These are phyloP conservation scores for Grammomys surdaster DNA, from an alignment of 2,113 vertebrate genomes.

Conservation along the genomic window DNA sequence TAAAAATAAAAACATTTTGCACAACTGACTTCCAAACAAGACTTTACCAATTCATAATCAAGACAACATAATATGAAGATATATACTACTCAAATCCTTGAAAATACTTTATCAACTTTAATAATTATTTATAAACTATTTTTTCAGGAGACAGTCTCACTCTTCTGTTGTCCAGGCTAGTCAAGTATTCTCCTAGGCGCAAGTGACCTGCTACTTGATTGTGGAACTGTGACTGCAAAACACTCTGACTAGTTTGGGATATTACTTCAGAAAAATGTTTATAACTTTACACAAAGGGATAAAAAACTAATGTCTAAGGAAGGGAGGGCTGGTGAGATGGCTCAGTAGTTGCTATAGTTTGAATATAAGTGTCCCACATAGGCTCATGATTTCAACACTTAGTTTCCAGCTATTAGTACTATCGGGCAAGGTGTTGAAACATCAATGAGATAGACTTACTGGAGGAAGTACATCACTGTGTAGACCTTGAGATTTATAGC, in stretches of 20 bases:
- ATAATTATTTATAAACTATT: background rate
- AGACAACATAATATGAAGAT: background rate
- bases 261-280: conserved; percentile 14
- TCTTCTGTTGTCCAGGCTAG: background rate
- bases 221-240: background rate
- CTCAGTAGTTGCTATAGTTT: too few relatives aligned
- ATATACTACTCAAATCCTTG: background rate
- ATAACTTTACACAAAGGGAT: background rate
- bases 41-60: conserved; percentile 39
- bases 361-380: too few relatives aligned
- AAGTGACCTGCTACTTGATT: background rate
- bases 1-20: background rate
- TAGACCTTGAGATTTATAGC: too few relatives aligned
- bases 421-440: too few relatives aligned
- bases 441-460: too few relatives aligned
- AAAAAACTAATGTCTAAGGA: background rate
- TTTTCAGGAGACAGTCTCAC: too few relatives aligned
- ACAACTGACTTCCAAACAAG: conserved; percentile 25
- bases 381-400: too few relatives aligned
- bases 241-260: background rate
- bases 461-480: too few relatives aligned
- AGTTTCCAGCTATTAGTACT: too few relatives aligned
- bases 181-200: too few relatives aligned
- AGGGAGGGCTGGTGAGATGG: too few relatives aligned
- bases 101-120: conserved; percentile 21